Conservation (phyloP, 1,140 invertebrate genomes). For the Leptopilina boulardi region DNA sequence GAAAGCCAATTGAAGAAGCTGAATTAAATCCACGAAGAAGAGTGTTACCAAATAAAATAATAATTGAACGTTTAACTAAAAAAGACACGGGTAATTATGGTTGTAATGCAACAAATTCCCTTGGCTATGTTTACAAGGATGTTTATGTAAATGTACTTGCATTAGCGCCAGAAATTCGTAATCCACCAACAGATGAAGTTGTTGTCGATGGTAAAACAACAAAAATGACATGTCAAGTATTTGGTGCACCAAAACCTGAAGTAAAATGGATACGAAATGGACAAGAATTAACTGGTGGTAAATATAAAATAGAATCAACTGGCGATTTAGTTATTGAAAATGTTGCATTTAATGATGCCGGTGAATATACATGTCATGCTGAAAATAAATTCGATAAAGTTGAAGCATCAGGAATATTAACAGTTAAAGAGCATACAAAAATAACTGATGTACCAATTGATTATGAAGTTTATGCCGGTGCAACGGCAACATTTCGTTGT, state of each 20-base stretch:
- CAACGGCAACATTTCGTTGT: conserved; percentile 93
- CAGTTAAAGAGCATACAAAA: conserved; percentile 90
- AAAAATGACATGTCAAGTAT: conserved; percentile 92
- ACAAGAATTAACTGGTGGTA: conserved; percentile 89
- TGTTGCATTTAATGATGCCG: conserved; percentile 90
- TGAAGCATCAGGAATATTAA: conserved; percentile 84
- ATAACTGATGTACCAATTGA: conserved; percentile 92
- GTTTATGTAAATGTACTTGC: conserved; percentile 98
- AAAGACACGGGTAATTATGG: conserved; percentile 98
- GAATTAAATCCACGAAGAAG: conserved; percentile 84
- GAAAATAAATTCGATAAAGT: conserved; percentile 93
- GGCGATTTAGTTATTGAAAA: conserved; percentile 92
- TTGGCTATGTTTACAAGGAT: conserved; percentile 98
- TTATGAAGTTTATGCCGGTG: conserved; percentile 93
- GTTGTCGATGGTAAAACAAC: conserved; percentile 91
- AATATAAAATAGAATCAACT: conserved; percentile 82
- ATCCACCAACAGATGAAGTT: conserved; percentile 85
- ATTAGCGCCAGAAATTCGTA: conserved; percentile 92
- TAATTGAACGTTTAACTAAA: conserved; percentile 89
- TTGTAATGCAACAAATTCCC: conserved; percentile 98
- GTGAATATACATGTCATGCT: conserved; percentile 93
- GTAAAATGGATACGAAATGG: conserved; percentile 95
- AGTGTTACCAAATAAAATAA: conserved; percentile 85
- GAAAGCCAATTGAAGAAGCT: conserved; percentile 88
- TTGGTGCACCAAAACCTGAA: conserved; percentile 94